Evolutionary conservation across 2,888 invertebrate species (phyloP), one percentile per base, ranked within the genome.

Genomic region (Siphonodentalium dalli): DNA sequence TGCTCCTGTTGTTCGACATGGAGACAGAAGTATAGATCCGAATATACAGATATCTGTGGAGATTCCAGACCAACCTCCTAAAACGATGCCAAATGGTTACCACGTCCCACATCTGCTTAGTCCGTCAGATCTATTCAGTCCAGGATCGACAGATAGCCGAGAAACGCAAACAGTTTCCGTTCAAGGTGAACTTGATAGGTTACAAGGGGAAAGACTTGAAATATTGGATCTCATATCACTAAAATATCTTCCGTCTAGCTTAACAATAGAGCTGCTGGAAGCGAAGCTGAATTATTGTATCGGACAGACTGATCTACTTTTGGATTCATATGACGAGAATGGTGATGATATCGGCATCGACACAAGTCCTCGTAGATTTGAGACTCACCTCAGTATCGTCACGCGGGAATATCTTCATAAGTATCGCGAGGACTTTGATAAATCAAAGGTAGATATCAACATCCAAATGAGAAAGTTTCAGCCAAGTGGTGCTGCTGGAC

Each of bases 241-340:
- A 44, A 73, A 73, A 48, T 70, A 75, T 52, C 64, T 79, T 27
- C 80, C 80, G 20, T 70, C 77, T n/a, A 79, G 77, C 50, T 55
- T 79, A 23, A 78, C 78, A 54, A 75, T 80, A 20, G 80, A 82
- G 50, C 58, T 81, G 27, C 68, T 80, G n/a, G 82, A 82, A 55
- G 79, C 78, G 3, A 80, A 80, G 52, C 62, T 82, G n/a, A 80
- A 82, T 50, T 80, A 82, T 55, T 76, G 77, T 53, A 75, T 80
- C 43, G 81, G 80, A 2, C 81, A 82, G 62, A 81, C 82, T 11
- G 81, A 81, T 61, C 64, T 74, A 15, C 56, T 81, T n/a, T 63
- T 82, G 18, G 62, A 75, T 13, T 66, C 75, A 1, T 50, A 81
- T 9, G 78, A 80, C 33, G 69, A 72, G n/a, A 61, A 58, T 13